Percentiles rank a stretch among this genome's conserved stretches.
phyloP scores from a whole-genome alignment of 2,888 invertebrate species.

The Endomychus coccineus region DNA sequence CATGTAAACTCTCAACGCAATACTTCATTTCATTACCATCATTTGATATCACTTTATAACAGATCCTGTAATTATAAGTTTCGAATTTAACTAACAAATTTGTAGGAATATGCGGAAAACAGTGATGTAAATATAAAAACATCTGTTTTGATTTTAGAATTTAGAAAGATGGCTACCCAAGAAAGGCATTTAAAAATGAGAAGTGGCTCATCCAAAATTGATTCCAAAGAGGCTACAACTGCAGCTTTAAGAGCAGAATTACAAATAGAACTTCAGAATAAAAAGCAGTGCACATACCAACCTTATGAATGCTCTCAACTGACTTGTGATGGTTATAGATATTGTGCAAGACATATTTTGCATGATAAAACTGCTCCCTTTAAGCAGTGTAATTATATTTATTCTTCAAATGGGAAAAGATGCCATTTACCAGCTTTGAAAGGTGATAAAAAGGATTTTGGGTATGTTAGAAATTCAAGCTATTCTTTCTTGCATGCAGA shows the following conservation, averaged over 20 bases:
- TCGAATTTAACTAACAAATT: too few relatives aligned
- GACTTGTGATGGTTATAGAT: constrained; percentile 63
- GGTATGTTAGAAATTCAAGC: constrained; percentile 52
- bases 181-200: too few relatives aligned
- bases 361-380: constrained; percentile 78
- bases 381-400: constrained; percentile 68
- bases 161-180: too few relatives aligned
- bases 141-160: too few relatives aligned
- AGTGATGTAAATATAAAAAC: too few relatives aligned
- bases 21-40: too few relatives aligned
- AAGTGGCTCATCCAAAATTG: too few relatives aligned
- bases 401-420: constrained; percentile 59
- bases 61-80: too few relatives aligned
- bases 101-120: too few relatives aligned
- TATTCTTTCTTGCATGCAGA: not conserved
- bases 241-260: constrained; percentile 46
- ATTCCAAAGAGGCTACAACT: constrained; percentile 3
- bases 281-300: constrained; percentile 55
- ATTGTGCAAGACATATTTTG: constrained; percentile 76
- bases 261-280: constrained; percentile 55
- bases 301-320: constrained; percentile 61
- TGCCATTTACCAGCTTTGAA: constrained; percentile 74
- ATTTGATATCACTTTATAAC: too few relatives aligned
- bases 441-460: constrained; percentile 61
- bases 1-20: too few relatives aligned